Base-by-base conservation (phyloP, 2,888 invertebrate species). In the Drosophila austrosaltans region DNA sequence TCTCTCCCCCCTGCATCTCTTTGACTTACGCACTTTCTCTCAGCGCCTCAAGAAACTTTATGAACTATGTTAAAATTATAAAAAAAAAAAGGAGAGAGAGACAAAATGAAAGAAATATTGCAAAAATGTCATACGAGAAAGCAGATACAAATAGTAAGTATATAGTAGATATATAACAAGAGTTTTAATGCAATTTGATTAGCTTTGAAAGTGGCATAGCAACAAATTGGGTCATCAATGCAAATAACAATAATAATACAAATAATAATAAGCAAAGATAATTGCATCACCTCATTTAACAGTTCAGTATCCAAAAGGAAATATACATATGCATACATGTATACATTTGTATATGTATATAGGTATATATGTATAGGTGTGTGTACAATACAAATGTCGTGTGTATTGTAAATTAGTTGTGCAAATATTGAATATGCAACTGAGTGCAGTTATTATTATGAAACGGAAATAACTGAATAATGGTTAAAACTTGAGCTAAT, bases 51-150 rank as follows among this genome's bases (percentile, higher is more conserved):
- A 77, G 82, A 87, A 81, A 83, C 85, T 89, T 89, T 83, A 87
- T 83, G 87, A 83, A 84, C 83, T 83, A 86, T 87, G 89, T 84
- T 86, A 82, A 78, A 82, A 82, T 79, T 74, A 74, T 61, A 74
- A 74, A 70, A 74, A 75, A 75, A 65, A 59, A 62, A 53, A 36
- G 36, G 8, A 36, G 6, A 10, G 8, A 36, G 6, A 10, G 2
- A 53, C 53, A 12, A 48, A 32, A 48, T 48, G 48, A 32, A 7
- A 63, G 76, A 82, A 77, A 78, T 88, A 86, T 83, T 71, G 77
- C 84, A 87, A 73, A 87, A 83, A 83, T 88, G 82, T 48, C 88
- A 73, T 60, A 48, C 44, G 62, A 69, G 62, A 69, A 73, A 72
- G 72, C 87, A 86, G 87, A 85, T 84, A 82, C 76, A 73, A 81